Evolutionary conservation across 2,113 vertebrate species (phyloP).

Genomic region (Malurus alboscapulatus): DNA sequence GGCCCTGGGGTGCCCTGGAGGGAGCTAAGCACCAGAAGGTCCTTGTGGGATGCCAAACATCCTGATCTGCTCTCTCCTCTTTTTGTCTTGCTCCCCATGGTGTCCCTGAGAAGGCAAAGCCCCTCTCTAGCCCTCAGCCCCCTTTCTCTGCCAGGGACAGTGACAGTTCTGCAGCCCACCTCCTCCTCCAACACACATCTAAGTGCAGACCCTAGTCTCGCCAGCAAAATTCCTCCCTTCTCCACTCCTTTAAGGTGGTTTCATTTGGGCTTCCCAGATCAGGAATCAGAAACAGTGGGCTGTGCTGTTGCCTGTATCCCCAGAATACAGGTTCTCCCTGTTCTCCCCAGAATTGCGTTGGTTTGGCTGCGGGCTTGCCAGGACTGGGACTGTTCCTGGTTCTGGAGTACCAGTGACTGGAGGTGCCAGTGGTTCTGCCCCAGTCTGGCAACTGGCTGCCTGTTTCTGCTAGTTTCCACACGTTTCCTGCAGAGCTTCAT

Average conservation of each 20-base stretch:
- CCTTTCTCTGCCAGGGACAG: neutral
- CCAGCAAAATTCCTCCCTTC: neutral
- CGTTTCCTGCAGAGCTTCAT: neutral
- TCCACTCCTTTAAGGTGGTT: neutral
- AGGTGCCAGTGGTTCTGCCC: neutral
- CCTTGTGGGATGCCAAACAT: neutral
- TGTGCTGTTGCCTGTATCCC: neutral
- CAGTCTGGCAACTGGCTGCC: neutral
- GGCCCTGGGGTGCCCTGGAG: neutral
- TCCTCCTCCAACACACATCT: fast-evolving
- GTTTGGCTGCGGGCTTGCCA: neutral
- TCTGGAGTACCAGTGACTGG: neutral
- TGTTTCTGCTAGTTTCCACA: neutral
- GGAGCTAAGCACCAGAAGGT: neutral
- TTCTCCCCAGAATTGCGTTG: neutral
- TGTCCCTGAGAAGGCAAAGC: neutral
- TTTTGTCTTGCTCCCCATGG: neutral
- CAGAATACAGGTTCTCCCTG: too few species aligned
- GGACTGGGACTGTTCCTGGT: neutral
- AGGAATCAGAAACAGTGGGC: neutral
- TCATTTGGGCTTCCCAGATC: neutral
- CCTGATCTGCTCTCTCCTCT: neutral
- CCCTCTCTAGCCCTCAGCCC: neutral
- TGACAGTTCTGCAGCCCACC: neutral
- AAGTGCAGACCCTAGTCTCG: neutral